Conservation (phyloP, 2,888 invertebrate genomes). For the Sceliomorpha sp. region DNA sequence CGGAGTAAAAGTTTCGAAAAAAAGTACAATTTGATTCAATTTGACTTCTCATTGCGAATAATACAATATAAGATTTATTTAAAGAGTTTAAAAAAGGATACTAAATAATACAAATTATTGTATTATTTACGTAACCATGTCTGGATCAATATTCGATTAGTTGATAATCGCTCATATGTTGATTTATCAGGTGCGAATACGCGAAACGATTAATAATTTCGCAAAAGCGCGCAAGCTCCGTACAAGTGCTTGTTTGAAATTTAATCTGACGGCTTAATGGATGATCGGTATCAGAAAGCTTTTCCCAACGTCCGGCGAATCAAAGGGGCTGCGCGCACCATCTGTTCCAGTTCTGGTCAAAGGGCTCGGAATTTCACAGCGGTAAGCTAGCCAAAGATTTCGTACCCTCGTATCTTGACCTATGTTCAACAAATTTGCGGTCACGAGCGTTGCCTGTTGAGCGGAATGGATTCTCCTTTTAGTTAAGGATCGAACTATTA, state of each 20-base stretch:
- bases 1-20: too few species aligned
- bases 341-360: conserved; percentile 37
- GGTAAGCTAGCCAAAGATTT: conserved; percentile 36
- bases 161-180: too few species aligned
- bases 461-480: conserved; percentile 39
- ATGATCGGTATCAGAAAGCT: conserved; percentile 56
- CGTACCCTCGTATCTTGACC: conserved; percentile 37
- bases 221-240: conserved; percentile 8
- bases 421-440: conserved; percentile 40
- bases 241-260: conserved; percentile 29
- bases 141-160: too few species aligned
- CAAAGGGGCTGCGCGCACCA: conserved; percentile 34
- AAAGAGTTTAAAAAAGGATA: too few species aligned
- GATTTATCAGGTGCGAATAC: conserved; percentile 4
- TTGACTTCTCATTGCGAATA: too few species aligned
- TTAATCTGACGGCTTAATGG: conserved; percentile 57
- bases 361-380: conserved; percentile 45
- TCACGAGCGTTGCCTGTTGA: conserved; percentile 37
- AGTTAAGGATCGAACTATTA: conserved; percentile 39
- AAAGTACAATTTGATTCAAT: too few species aligned
- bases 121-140: too few species aligned
- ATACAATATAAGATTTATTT: too few species aligned
- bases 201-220: conserved; percentile 19
- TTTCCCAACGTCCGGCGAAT: conserved; percentile 27
- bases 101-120: too few species aligned